Base-by-base conservation (phyloP, 2,113 vertebrate species). In the Myocastor coypus region DNA sequence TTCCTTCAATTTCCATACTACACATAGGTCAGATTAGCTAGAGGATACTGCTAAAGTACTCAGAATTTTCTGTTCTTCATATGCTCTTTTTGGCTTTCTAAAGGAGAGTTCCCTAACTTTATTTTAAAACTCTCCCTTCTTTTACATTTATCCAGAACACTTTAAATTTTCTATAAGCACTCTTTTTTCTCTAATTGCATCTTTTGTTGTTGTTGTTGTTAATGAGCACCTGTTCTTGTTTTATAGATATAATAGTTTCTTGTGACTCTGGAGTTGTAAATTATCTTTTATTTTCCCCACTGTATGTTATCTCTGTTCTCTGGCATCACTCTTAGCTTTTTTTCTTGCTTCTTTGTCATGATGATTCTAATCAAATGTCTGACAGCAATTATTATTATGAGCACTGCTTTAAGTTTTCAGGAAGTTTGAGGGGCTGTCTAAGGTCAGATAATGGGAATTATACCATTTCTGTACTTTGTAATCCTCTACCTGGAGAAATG, bases 161-260 rank as follows among this genome's bases (percentile, higher is more conserved):
- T 30, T 89, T 92, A 81, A 75, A 85, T 81, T 87, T 63, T 95
- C 75, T 86, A 46, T 40, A 20, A 57, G 17, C 20, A 83, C 12
- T 66, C 28, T 83, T 34, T 71, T 89, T 89, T 52, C 73, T 92
- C 7, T 85, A 89, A 64, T 80, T 80, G 37, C 42, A 50, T 50
- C 12, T 55, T 14, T 83, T 77, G 12, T 82, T 91, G 84, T 73
- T 14, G 87, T 90, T 87, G 40, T 17, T n/a, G n/a, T n/a, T n/a
- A n/a, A 46, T 86, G 92, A 28, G 26, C 82, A 82, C 19, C 55
- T 92, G 42, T 83, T 87, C 59, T 93, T 93, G 17, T 93, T 93
- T 95, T 78, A 83, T 57, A 86, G 59, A 63, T 42, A 12, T 32
- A 84, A 77, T 28, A 91, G 69, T 1, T 87, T 73, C 85, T 84